Evolutionary conservation across 1,140 invertebrate species (phyloP), one percentile per base, ranked within the genome.

Genomic region (Lepeophtheirus salmonis): DNA sequence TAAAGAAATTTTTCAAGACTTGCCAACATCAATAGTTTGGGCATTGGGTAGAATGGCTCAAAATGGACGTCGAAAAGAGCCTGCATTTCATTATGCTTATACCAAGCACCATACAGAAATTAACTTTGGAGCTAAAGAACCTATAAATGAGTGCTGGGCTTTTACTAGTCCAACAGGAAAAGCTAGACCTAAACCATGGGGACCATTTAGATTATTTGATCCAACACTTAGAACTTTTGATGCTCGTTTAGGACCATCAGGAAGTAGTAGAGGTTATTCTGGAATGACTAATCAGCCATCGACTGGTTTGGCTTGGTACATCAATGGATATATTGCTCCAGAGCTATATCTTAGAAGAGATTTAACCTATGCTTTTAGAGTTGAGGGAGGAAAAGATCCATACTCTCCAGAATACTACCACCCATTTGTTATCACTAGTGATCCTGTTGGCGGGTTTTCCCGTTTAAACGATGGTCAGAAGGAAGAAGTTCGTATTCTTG

Each of bases 321-420:
- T 89, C 48, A 91, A 95, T 71, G 90, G 90, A 0, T 79, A 81
- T 66, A 70, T 96, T 60, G 78, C 80, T 20, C 88, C 90, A 0
- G 86, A 91, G 68, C 70, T 95, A 25, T 90, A 85, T 75, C 72
- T 96, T 51, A 80, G 86, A 64, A 72, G 90, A 55, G 87, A 87
- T 12, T 73, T 88, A 12, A 84, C 80, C 0, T 95, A 95, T 72
- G 80, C 77, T 12, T 89, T 92, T 66, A 77, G 69, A 50, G 81
- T 89, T 21, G 76, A 79, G 61, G 89, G 88, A 24, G 89, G 89
- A 1, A 89, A 89, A 67, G 86, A 92, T 74, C 86, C 87, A 2
- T 84, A 90, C 67, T 88, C 84, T 63, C 75, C 86, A 0, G 79
- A 84, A 52, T 78, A 80, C 67, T 94, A 94, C 72, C 89, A 96